These are phyloP conservation scores for Actinostola sp. DNA, from an alignment of 92 coral and sea anemone genomes.

Conservation along the genomic window DNA sequence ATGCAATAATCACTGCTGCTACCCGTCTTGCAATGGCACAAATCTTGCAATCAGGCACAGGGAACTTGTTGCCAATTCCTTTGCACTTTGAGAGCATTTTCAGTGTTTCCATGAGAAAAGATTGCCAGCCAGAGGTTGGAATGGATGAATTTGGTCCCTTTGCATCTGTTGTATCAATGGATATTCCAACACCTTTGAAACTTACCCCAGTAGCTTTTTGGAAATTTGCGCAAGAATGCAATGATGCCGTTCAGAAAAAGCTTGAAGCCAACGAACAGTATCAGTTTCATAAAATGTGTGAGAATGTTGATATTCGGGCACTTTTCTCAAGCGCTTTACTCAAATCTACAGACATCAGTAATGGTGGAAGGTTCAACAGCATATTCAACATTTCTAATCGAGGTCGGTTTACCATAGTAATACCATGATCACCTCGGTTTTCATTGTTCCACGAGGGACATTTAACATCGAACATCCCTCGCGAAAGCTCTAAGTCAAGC, in stretches of 20 bases:
- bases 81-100: constrained; percentile 9
- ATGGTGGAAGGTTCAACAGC: constrained; percentile 21
- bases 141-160: too few species aligned
- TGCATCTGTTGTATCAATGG: neutral
- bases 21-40: too few species aligned
- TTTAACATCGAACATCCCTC: too few species aligned
- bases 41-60: too few species aligned
- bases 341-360: neutral
- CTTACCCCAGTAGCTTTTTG: too few species aligned
- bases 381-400: constrained; percentile 35
- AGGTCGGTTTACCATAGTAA: constrained; percentile 31
- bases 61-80: too few species aligned
- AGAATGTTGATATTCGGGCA: constrained; percentile 1
- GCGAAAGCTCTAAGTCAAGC: too few species aligned
- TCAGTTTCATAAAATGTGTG: neutral
- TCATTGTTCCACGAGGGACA: too few species aligned
- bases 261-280: constrained; percentile 12
- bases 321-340: neutral
- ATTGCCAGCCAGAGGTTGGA: constrained; percentile 32
- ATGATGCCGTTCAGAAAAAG: constrained; percentile 1
- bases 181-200: constrained; percentile 8
- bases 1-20: too few species aligned
- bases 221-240: constrained; percentile 35
- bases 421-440: too few species aligned
- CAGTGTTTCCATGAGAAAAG: constrained; percentile 28